phyloP scores from a whole-genome alignment of 2,888 invertebrate genomes.

The Luffia ferchaultella region DNA sequence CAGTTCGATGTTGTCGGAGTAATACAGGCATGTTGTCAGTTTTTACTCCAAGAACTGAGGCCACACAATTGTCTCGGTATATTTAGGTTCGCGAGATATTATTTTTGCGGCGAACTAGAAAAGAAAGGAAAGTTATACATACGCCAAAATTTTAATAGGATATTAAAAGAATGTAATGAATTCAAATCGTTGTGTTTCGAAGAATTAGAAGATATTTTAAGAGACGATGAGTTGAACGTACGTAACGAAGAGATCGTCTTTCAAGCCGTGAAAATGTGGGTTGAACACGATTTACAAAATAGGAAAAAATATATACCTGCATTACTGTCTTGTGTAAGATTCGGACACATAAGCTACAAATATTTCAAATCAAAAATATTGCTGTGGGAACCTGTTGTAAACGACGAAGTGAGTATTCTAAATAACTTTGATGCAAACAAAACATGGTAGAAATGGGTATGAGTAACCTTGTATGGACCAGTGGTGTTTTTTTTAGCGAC shows the following conservation, averaged over 20 bases:
- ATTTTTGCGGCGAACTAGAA: conserved; percentile 74
- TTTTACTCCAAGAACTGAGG: conserved; percentile 68
- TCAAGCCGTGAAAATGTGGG: conserved; percentile 77
- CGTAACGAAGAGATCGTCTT: conserved; percentile 77
- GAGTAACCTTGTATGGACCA: too few species aligned
- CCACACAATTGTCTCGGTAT: conserved; percentile 77
- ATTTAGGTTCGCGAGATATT: conserved; percentile 73
- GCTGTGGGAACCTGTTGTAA: conserved; percentile 58
- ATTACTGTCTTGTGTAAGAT: conserved; percentile 71
- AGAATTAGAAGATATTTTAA: conserved; percentile 70
- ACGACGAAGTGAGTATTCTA: conserved; percentile 45
- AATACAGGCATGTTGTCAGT: conserved; percentile 74
- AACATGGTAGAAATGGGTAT: too few species aligned
- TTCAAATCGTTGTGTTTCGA: conserved; percentile 67
- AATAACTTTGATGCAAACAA: not conserved
- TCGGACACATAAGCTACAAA: conserved; percentile 70
- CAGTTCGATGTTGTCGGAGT: conserved; percentile 78
- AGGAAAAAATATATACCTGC: conserved; percentile 64
- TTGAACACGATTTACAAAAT: conserved; percentile 64
- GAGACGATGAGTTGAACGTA: conserved; percentile 77
- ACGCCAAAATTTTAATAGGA: conserved; percentile 66
- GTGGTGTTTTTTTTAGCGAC: too few species aligned
- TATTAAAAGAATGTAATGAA: conserved; percentile 70
- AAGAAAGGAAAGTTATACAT: conserved; percentile 67
- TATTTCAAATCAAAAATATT: conserved; percentile 66